Evolutionary conservation across 2,113 vertebrate genomes (phyloP).

Genomic region (Mionectes macconnelli): DNA sequence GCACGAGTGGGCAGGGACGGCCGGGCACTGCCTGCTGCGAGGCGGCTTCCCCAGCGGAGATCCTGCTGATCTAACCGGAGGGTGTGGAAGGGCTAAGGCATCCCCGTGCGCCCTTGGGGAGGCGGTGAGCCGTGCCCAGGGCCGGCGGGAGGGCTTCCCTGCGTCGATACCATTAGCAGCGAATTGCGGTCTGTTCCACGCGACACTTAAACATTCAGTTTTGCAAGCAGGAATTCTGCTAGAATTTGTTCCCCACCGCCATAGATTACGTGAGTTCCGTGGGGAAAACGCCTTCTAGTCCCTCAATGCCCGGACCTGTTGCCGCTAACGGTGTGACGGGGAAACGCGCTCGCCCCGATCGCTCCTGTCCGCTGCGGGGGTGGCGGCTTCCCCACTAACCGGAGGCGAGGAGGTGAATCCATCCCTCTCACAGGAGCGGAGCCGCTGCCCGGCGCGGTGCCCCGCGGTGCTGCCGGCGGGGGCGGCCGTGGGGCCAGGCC

Average conservation of each 20-base stretch:
- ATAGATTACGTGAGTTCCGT: background rate
- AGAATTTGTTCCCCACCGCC: background rate
- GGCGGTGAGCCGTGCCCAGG: background rate
- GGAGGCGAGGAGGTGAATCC: background rate
- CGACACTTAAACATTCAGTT: background rate
- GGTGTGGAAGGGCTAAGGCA: background rate
- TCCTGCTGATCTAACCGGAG: background rate
- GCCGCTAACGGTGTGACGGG: background rate
- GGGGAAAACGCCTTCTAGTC: background rate
- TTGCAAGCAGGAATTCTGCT: background rate
- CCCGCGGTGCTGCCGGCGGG: background rate
- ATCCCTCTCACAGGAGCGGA: background rate
- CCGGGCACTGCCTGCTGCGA: rapidly evolving
- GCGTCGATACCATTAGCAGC: background rate
- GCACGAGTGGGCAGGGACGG: background rate
- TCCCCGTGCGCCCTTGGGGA: background rate
- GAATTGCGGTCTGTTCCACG: background rate
- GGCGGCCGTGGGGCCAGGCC: background rate
- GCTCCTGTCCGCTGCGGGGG: background rate
- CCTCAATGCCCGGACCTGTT: background rate
- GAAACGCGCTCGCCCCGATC: background rate
- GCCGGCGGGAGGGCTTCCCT: background rate
- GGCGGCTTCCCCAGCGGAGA: background rate
- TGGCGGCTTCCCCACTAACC: rapidly evolving
- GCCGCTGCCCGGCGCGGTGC: background rate